Conservation (phyloP, 2,888 invertebrate species). For the Drosophila robusta region DNA sequence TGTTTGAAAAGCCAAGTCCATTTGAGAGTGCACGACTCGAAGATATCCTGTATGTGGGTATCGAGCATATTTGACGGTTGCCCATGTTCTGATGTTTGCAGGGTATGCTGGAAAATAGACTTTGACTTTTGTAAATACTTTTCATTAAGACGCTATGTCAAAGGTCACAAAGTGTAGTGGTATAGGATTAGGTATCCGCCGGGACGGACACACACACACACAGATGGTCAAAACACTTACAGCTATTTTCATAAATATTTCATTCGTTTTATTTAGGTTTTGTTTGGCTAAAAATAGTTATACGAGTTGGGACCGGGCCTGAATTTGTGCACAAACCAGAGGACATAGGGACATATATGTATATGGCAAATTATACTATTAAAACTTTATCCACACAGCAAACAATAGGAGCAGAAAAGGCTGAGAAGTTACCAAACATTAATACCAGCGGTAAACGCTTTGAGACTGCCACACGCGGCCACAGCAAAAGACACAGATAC, state of each 20-base stretch:
- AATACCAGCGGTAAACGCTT: slow-evolving; percentile 32
- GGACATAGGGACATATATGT: slow-evolving; percentile 3
- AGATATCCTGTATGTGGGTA: neutral
- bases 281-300: slow-evolving; percentile 31
- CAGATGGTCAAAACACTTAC: slow-evolving; percentile 34
- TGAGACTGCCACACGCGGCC: slow-evolving; percentile 9
- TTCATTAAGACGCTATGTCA: slow-evolving; percentile 48
- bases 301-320: slow-evolving; percentile 9
- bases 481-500: slow-evolving; percentile 16
- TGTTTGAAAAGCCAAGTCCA: neutral
- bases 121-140: slow-evolving; percentile 29
- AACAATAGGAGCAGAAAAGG: slow-evolving; percentile 13
- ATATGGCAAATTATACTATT: slow-evolving; percentile 52
- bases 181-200: slow-evolving; percentile 8
- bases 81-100: neutral
- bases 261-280: slow-evolving; percentile 29
- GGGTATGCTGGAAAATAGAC: slow-evolving; percentile 9
- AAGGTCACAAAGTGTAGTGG: slow-evolving; percentile 31
- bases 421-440: slow-evolving; percentile 45
- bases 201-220: slow-evolving; percentile 4
- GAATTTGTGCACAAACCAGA: slow-evolving; percentile 7
- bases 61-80: no score
- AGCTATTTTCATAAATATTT: slow-evolving; percentile 51
- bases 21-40: neutral
- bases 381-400: slow-evolving; percentile 52